A percentile compares a stretch with the other conserved stretches of the same genome.
These are phyloP conservation scores for Menidia menidia DNA, from an alignment of 2,797 vertebrate species.

Conservation along the genomic window DNA sequence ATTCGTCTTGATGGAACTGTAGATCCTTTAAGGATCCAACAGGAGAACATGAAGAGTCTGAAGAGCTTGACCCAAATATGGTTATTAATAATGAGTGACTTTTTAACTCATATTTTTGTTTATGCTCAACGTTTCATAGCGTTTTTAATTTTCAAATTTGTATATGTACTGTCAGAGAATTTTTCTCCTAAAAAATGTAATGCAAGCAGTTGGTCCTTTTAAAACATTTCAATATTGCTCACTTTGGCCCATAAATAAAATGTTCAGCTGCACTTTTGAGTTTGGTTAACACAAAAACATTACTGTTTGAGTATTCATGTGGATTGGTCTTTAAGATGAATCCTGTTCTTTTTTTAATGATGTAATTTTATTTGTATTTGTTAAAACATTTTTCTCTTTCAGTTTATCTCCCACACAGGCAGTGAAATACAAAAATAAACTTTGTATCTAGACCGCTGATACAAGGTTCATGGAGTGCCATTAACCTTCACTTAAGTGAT, in stretches of 20 bases:
- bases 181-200: neutral
- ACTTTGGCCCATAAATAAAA: constrained; percentile 75
- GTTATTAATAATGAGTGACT: no score
- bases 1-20: neutral
- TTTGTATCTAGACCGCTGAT: constrained; percentile 22
- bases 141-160: neutral
- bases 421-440: constrained; percentile 20
- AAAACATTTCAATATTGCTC: constrained; percentile 67
- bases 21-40: neutral
- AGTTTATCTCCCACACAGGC: constrained; percentile 7
- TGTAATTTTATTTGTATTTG: constrained; percentile 38
- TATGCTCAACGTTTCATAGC: no score
- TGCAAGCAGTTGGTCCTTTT: constrained; percentile 54
- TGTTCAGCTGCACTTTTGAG: constrained; percentile 69
- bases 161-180: neutral
- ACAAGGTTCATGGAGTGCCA: constrained; percentile 38
- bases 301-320: constrained; percentile 49
- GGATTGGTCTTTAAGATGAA: constrained; percentile 51
- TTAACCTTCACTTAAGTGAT: constrained; percentile 64
- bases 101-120: no score
- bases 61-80: neutral
- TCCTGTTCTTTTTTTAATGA: constrained; percentile 44
- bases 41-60: neutral
- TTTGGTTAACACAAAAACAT: constrained; percentile 78
- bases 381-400: constrained; percentile 13